Conservation (phyloP, 1,140 invertebrate species). For the Formica selysi region DNA sequence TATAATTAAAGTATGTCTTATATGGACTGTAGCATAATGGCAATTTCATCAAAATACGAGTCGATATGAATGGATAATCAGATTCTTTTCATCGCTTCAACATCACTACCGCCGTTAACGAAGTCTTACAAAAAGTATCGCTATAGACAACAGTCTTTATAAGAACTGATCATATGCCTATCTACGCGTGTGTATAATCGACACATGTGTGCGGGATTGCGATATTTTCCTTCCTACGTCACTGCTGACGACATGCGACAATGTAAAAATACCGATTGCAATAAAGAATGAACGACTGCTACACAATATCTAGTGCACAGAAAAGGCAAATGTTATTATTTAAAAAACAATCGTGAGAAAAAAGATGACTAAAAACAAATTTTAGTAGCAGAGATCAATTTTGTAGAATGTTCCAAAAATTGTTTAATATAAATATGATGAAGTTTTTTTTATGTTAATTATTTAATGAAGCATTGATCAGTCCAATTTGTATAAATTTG, state of each 20-base stretch:
- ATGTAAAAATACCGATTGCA: constrained; percentile 47
- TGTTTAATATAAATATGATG: background rate
- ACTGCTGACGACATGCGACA: constrained; percentile 45
- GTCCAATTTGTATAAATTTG: background rate
- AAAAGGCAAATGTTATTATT: background rate
- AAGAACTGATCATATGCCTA: constrained; percentile 45
- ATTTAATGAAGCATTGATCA: background rate
- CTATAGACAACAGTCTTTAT: constrained; percentile 42
- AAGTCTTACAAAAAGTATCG: constrained; percentile 30
- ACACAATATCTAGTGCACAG: background rate
- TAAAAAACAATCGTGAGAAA: background rate
- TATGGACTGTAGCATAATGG: constrained; percentile 18
- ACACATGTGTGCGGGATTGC: constrained; percentile 33
- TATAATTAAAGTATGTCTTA: constrained; percentile 1
- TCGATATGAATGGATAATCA: constrained; percentile 49
- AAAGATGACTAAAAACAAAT: background rate
- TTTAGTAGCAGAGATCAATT: background rate
- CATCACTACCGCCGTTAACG: constrained; percentile 15
- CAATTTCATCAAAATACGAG: constrained; percentile 61
- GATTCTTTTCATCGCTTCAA: constrained; percentile 58
- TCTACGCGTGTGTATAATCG: constrained; percentile 32
- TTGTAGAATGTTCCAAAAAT: background rate
- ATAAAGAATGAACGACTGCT: constrained; percentile 50
- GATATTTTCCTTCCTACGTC: constrained; percentile 52
- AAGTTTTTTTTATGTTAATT: background rate